Conservation (phyloP, 2,113 vertebrate genomes). For the Carlito syrichta region DNA sequence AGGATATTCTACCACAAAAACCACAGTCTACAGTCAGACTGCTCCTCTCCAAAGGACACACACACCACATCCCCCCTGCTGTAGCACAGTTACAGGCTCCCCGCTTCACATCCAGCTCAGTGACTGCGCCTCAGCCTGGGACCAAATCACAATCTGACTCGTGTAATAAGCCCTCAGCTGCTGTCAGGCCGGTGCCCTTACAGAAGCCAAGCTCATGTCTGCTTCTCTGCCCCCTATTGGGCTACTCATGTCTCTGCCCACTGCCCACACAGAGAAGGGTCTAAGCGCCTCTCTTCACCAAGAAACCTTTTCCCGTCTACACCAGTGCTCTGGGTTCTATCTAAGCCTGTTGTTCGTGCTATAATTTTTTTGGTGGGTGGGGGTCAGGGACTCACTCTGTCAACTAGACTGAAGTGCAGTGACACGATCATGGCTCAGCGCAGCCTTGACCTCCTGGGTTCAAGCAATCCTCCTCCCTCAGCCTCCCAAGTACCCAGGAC, state of each 20-base stretch:
- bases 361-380: too few species aligned
- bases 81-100: too few species aligned
- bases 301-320: neutral
- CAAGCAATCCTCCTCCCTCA: too few species aligned
- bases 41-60: neutral
- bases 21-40: neutral
- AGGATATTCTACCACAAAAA: neutral
- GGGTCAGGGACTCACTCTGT: too few species aligned
- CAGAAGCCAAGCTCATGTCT: rapidly evolving
- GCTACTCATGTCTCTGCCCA: neutral
- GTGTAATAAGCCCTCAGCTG: too few species aligned
- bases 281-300: neutral
- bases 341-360: too few species aligned
- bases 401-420: too few species aligned
- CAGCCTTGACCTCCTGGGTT: too few species aligned
- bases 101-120: neutral
- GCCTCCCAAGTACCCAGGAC: too few species aligned
- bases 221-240: neutral
- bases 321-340: neutral
- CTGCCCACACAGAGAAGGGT: too few species aligned
- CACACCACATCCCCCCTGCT: rapidly evolving
- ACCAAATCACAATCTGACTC: neutral
- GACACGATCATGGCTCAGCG: too few species aligned
- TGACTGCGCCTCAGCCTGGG: neutral
- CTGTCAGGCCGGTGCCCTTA: neutral